Conservation (phyloP, 2,113 vertebrate genomes). For the Phaethon lepturus region DNA sequence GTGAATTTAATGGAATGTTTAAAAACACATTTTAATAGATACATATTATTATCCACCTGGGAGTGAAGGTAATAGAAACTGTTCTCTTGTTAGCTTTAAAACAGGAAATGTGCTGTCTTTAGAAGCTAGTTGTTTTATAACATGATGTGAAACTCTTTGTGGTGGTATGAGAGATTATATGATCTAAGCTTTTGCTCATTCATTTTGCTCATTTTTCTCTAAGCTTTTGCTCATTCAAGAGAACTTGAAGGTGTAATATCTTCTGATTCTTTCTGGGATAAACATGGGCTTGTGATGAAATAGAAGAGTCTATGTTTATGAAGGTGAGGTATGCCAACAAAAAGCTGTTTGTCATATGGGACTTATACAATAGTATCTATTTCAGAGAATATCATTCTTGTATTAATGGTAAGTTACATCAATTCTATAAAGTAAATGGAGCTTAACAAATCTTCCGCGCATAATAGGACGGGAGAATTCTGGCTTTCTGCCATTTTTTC, state of each 20-base stretch:
- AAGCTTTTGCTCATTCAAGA: background rate
- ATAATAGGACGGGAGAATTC: background rate
- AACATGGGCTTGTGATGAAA: background rate
- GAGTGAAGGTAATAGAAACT: background rate
- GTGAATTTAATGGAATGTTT: constrained; percentile 33
- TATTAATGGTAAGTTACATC: background rate
- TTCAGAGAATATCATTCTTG: background rate
- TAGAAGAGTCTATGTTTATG: background rate
- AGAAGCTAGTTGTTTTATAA: background rate
- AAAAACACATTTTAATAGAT: constrained; percentile 38
- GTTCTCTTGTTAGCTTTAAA: constrained; percentile 41
- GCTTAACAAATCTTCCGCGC: background rate
- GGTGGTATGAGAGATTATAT: background rate
- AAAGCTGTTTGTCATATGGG: background rate
- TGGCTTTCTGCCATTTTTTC: background rate
- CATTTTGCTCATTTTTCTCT: constrained; percentile 14
- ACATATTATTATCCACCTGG: constrained; percentile 7
- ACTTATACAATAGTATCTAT: background rate
- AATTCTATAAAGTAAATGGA: background rate
- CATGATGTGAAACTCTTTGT: background rate
- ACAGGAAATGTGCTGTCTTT: background rate
- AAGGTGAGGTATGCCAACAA: background rate
- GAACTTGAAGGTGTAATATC: background rate
- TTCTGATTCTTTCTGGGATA: background rate
- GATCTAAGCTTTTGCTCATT: background rate